Evolutionary conservation across 2,888 invertebrate species (phyloP).

Genomic region (Ommatoiulus sabulosus): DNA sequence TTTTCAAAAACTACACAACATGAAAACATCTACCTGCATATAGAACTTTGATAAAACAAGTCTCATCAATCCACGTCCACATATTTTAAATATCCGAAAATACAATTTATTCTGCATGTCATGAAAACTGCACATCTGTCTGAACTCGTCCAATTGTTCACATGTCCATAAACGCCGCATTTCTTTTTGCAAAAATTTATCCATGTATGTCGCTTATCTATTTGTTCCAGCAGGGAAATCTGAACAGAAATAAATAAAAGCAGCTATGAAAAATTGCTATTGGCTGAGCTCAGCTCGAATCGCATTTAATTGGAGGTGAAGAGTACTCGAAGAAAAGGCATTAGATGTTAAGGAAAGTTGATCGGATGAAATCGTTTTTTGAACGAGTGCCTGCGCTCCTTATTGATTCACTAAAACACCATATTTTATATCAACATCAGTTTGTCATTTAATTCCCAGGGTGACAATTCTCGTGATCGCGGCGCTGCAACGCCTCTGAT

Average conservation of each 20-base stretch:
- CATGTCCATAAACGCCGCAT: too few relatives aligned
- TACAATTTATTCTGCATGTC: too few relatives aligned
- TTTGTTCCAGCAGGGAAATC: not conserved
- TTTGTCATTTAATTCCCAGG: conserved; percentile 34
- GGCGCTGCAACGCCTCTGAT: not conserved
- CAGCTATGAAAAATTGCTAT: not conserved
- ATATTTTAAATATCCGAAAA: too few relatives aligned
- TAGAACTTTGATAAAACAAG: too few relatives aligned
- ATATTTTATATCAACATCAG: conserved; percentile 28
- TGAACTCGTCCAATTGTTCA: too few relatives aligned
- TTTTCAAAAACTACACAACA: too few relatives aligned
- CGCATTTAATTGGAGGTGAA: conserved; percentile 18
- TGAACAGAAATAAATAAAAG: not conserved
- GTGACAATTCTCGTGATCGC: conserved; percentile 13
- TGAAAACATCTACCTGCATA: too few relatives aligned
- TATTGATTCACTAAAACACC: conserved; percentile 34
- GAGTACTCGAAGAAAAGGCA: not conserved
- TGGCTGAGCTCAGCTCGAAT: not conserved
- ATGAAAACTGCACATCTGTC: too few relatives aligned
- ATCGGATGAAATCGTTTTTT: conserved; percentile 34
- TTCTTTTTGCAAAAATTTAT: not conserved
- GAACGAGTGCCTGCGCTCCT: conserved; percentile 18
- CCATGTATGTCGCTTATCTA: not conserved
- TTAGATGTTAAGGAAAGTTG: not conserved
- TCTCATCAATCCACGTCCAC: too few relatives aligned